phyloP scores from a whole-genome alignment of 2,113 vertebrate genomes.

The Aegotheles bennettii region DNA sequence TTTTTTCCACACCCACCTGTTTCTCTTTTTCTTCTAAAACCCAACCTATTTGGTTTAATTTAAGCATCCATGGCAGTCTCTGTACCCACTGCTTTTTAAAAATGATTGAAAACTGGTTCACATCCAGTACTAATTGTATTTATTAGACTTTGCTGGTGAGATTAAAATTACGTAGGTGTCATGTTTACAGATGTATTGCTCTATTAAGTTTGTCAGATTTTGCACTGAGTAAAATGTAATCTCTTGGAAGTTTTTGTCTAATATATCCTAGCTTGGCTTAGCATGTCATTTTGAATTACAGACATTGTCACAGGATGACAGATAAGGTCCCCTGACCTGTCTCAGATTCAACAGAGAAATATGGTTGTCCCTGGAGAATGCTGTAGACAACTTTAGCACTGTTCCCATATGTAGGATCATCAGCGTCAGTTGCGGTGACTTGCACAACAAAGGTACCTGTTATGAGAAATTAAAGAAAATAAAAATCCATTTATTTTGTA shows the following conservation, averaged over 20 bases:
- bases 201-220: conserved; percentile 59
- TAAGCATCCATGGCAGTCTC: not conserved
- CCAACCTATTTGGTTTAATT: conserved; percentile 19
- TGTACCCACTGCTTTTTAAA: conserved; percentile 22
- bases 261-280: conserved; percentile 57
- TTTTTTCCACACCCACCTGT: conserved; percentile 31
- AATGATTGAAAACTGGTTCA: conserved; percentile 26
- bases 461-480: conserved; percentile 54
- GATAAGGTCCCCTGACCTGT: conserved; percentile 80
- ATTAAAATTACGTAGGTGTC: conserved; percentile 65
- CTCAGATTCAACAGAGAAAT: conserved; percentile 93
- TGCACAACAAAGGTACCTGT: conserved; percentile 91
- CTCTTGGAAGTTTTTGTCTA: conserved; percentile 62
- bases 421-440: conserved; percentile 89
- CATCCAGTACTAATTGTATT: conserved; percentile 53
- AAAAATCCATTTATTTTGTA: not conserved
- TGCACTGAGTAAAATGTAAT: conserved; percentile 58
- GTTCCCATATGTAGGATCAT: conserved; percentile 92
- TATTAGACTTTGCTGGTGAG: conserved; percentile 50
- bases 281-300: conserved; percentile 62
- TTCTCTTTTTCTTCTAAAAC: not conserved
- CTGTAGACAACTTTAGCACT: conserved; percentile 93
- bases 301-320: conserved; percentile 32
- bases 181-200: conserved; percentile 59
- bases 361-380: conserved; percentile 95